Percentiles rank a stretch among this genome's conserved stretches.
Evolutionary conservation across 2,797 vertebrate genomes (phyloP).

Genomic region (Helicolenus hilgendorfi): DNA sequence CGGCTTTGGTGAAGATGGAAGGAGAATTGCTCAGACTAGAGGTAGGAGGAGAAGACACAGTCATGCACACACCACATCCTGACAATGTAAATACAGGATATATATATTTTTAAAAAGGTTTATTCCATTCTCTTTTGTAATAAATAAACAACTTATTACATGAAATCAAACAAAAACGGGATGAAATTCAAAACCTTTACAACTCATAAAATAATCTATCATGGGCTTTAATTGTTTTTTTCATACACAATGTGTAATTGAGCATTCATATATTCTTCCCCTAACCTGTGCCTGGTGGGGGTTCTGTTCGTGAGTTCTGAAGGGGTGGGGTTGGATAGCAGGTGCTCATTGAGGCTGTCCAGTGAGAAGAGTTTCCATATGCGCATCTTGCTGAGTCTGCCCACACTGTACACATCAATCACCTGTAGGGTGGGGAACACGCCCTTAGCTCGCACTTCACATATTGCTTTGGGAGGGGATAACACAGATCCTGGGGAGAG

Average conservation of each 20-base stretch:
- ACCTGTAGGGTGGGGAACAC: slow-evolving; percentile 92
- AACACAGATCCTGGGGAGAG: slow-evolving; percentile 66
- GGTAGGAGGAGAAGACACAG: not conserved
- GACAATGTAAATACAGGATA: not conserved
- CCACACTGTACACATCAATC: slow-evolving; percentile 83
- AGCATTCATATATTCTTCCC: not conserved
- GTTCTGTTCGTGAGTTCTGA: slow-evolving; percentile 89
- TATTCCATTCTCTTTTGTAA: not conserved
- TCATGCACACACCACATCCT: not conserved
- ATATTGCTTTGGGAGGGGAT: slow-evolving; percentile 81
- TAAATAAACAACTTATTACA: not conserved
- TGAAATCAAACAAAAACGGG: not conserved
- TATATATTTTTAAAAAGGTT: not conserved
- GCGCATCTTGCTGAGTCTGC: slow-evolving; percentile 87
- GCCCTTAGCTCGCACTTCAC: slow-evolving; percentile 86
- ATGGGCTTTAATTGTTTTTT: not conserved
- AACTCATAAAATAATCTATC: not conserved
- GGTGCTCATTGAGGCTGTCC: slow-evolving; percentile 91
- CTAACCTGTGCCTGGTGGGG: slow-evolving; percentile 92
- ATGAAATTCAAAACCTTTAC: not conserved
- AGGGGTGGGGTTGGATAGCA: slow-evolving; percentile 87
- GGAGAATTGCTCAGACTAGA: slow-evolving; percentile 85
- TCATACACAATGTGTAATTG: not conserved
- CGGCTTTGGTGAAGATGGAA: slow-evolving; percentile 86
- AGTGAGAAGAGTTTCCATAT: slow-evolving; percentile 94